Evolutionary conservation across 1,140 invertebrate species (phyloP), one percentile per base, ranked within the genome.

Genomic region (Formica selysi): DNA sequence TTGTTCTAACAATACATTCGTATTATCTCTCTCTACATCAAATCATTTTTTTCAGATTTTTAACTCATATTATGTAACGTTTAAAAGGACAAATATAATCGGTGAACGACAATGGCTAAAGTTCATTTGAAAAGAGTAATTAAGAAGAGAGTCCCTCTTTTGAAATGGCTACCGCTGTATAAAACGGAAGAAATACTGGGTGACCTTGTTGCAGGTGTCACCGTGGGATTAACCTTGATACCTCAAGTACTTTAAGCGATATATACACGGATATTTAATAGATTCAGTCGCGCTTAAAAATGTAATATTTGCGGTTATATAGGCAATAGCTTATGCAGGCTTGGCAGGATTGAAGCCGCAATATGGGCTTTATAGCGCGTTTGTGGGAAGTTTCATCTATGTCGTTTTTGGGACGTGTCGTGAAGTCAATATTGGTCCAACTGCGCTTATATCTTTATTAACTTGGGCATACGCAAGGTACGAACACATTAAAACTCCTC

Each of bases 311-410:
- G 68, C n/a, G 2, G 61, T 89, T 78, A 13, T 51, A 0, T 97
- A 98, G 95, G 97, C 97, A 11, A 96, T 98, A 81, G 97, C 97
- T 1, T 98, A 98, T 92, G 97, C 97, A 44, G 96, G 96, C 74
- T 94, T 98, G 67, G 97, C 97, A 3, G 97, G 97, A 83, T 95
- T 98, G 36, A 96, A 96, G 88, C 96, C 97, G 36, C 96, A 98
- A 96, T 98, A 97, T 95, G 98, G 98, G 0, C 95, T 99, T 6
- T 98, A 98, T 94, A 97, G 98, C 19, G 97, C 97, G 0, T 97
- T 98, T 87, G 96, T 97, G 90, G 98, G 98, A 3, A 97, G 97
- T 88, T 97, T 98, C 89, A 95, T 98, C 10, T 99, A 98, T 95
- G 96, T 96, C 22, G 38, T 98, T 29, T 96, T 98, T 92, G 98